phyloP scores from a whole-genome alignment of 2,113 vertebrate genomes.

The Ibidorhyncha struthersii region DNA sequence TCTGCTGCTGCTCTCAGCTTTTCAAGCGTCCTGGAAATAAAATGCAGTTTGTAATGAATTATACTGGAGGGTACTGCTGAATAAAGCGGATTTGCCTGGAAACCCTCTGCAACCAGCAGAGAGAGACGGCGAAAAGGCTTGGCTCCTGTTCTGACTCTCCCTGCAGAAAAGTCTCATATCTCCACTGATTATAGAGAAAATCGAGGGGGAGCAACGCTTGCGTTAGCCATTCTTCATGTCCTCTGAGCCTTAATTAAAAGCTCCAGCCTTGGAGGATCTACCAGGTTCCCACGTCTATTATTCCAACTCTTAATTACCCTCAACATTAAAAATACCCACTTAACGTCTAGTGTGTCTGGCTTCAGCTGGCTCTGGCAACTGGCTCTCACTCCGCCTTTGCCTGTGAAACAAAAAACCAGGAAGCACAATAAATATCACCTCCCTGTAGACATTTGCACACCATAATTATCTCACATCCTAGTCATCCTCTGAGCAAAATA shows the following conservation, averaged over 20 bases:
- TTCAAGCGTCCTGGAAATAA: background rate
- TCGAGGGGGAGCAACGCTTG: background rate
- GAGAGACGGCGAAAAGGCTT: background rate
- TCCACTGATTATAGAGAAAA: background rate
- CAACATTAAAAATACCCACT: background rate
- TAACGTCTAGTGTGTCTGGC: background rate
- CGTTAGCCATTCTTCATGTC: background rate
- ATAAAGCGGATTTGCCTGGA: constrained; percentile 4
- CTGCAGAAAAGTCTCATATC: background rate
- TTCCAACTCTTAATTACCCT: constrained; percentile 32
- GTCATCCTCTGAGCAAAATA: background rate
- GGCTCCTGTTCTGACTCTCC: background rate
- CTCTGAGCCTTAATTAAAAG: constrained; percentile 25
- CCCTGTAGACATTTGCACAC: background rate
- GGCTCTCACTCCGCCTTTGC: background rate
- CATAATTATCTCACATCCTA: background rate
- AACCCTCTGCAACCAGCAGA: background rate
- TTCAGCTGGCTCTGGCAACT: background rate
- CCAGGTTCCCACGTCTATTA: background rate
- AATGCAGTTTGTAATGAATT: background rate
- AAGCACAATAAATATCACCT: background rate
- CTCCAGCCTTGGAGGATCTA: background rate
- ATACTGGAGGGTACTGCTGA: background rate
- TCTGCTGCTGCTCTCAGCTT: background rate
- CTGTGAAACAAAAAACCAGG: background rate